phyloP scores from a whole-genome alignment of 2,113 vertebrate species.

The Deroptyus accipitrinus region DNA sequence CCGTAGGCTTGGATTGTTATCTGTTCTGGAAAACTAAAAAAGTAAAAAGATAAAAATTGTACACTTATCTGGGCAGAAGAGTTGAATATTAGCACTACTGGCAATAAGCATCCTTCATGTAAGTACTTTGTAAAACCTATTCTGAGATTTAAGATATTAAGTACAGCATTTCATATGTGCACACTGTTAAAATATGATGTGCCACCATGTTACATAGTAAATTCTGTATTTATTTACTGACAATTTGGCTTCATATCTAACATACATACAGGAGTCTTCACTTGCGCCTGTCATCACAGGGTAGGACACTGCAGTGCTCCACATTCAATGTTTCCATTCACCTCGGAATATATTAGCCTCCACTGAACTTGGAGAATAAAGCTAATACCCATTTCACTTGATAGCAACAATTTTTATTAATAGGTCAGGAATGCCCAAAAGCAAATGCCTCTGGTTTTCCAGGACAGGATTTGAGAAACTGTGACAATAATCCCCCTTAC shows the following conservation, averaged over 20 bases:
- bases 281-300: not conserved
- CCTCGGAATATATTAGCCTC: rapidly evolving
- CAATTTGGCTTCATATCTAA: not conserved
- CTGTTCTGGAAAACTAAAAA: not conserved
- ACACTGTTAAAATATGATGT: rapidly evolving
- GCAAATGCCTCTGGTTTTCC: not conserved
- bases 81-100: not conserved
- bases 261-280: not conserved
- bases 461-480: not conserved
- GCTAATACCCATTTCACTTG: not conserved
- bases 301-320: not conserved
- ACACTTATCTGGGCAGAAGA: not conserved
- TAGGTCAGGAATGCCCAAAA: not conserved
- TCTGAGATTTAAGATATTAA: not conserved
- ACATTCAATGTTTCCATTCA: not conserved
- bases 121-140: not conserved
- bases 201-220: not conserved
- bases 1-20: not conserved
- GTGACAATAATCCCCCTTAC: rapidly evolving
- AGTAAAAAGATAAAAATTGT: not conserved
- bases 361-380: not conserved
- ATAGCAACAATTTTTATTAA: not conserved
- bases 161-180: rapidly evolving
- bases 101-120: not conserved
- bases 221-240: not conserved